These are phyloP conservation scores for Acleris cristana DNA, from an alignment of 2,888 invertebrate species.

Conservation along the genomic window DNA sequence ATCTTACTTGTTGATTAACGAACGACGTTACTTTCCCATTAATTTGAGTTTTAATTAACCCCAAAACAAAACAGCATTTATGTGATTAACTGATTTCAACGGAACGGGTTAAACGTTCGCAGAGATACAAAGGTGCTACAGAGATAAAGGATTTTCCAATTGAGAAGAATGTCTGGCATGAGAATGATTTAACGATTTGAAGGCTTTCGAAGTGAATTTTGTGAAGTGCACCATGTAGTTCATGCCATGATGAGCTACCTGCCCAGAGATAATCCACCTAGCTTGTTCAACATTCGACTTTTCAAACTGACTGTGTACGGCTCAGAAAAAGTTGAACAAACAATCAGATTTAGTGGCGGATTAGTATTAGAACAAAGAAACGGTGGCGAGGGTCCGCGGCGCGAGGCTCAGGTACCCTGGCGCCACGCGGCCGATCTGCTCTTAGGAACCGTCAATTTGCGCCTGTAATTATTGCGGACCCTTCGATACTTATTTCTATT, in stretches of 20 bases:
- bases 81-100: constrained; percentile 38
- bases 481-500: constrained; percentile 84
- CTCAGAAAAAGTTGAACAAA: constrained; percentile 19
- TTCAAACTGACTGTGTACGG: constrained; percentile 11
- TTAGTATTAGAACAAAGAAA: constrained; percentile 21
- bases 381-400: constrained; percentile 50
- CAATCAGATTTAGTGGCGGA: constrained; percentile 4
- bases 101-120: constrained; percentile 21
- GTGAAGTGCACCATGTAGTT: constrained; percentile 60
- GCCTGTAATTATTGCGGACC: constrained; percentile 84
- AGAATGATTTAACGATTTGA: constrained; percentile 69
- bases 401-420: constrained; percentile 73
- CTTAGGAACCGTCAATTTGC: constrained; percentile 82
- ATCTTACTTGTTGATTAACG: constrained; percentile 63
- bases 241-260: constrained; percentile 55
- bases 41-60: constrained; percentile 71
- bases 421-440: constrained; percentile 72
- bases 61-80: constrained; percentile 47
- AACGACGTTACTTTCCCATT: constrained; percentile 62
- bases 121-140: background rate
- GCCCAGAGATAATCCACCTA: constrained; percentile 51
- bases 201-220: constrained; percentile 69
- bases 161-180: constrained; percentile 52
- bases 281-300: constrained; percentile 38
- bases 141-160: constrained; percentile 51